Percentiles rank a stretch among this genome's conserved stretches.
Evolutionary conservation across 1,140 invertebrate genomes (phyloP).

Genomic region (Dysdera silvatica): DNA sequence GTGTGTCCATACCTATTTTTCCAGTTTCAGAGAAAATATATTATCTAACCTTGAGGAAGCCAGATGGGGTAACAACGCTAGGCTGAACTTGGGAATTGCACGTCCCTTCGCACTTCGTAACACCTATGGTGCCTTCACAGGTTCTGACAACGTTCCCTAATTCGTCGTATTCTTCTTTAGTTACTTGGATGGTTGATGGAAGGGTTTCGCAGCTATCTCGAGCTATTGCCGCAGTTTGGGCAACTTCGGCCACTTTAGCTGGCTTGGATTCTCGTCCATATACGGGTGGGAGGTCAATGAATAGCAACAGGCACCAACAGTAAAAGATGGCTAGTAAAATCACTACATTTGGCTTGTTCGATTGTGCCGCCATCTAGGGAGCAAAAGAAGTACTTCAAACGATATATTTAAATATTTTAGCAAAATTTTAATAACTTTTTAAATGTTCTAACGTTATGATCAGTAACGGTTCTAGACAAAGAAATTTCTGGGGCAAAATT

Average conservation of each 20-base stretch:
- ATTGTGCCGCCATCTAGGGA: too few species aligned
- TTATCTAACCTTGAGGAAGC: constrained; percentile 69
- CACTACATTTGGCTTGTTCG: too few species aligned
- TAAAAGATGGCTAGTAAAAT: too few species aligned
- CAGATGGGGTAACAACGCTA: constrained; percentile 73
- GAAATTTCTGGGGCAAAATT: too few species aligned
- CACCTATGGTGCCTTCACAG: constrained; percentile 69
- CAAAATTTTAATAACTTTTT: too few species aligned
- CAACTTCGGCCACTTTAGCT: constrained; percentile 7
- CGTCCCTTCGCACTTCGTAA: constrained; percentile 71
- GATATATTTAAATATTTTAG: too few species aligned
- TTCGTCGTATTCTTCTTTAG: constrained; percentile 81
- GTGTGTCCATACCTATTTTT: background rate
- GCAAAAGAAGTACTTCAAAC: too few species aligned
- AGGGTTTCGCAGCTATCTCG: constrained; percentile 59
- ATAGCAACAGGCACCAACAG: background rate
- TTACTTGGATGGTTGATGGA: constrained; percentile 67
- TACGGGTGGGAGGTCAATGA: background rate
- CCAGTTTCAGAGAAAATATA: background rate
- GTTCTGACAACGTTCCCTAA: constrained; percentile 66
- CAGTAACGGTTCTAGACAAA: too few species aligned
- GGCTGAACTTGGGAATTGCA: constrained; percentile 84
- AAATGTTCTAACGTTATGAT: too few species aligned
- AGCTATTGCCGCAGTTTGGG: background rate
- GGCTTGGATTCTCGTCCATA: background rate